Evolutionary conservation across 1,140 invertebrate genomes (phyloP).

Genomic region (Apis florea): DNA sequence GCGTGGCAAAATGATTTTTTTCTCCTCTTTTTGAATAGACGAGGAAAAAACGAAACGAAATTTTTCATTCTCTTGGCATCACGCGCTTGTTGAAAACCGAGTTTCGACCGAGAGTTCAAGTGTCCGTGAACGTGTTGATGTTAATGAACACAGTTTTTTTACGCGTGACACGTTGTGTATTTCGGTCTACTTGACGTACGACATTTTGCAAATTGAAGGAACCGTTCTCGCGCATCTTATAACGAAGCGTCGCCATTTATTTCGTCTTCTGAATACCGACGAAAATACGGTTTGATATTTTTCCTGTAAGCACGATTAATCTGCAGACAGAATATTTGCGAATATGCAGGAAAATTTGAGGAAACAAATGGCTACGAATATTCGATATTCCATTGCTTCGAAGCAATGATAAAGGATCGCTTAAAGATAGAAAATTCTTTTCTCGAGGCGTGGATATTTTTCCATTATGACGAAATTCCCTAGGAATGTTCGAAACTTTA

Average conservation of each 20-base stretch:
- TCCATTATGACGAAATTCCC: too few relatives aligned
- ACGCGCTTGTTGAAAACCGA: neutral
- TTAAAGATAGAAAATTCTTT: too few relatives aligned
- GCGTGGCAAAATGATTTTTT: neutral
- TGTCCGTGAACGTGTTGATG: neutral
- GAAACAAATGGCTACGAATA: too few relatives aligned
- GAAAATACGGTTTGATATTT: too few relatives aligned
- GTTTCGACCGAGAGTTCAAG: neutral
- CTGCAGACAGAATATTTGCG: too few relatives aligned
- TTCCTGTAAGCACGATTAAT: too few relatives aligned
- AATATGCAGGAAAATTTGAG: too few relatives aligned
- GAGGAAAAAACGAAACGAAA: neutral
- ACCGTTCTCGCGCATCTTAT: neutral
- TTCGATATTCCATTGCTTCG: too few relatives aligned
- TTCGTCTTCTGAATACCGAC: neutral
- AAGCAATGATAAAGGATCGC: too few relatives aligned
- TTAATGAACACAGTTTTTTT: neutral
- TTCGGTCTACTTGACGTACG: neutral
- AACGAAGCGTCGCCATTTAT: neutral
- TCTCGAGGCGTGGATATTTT: too few relatives aligned
- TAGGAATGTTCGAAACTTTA: too few relatives aligned
- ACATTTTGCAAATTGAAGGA: conserved; percentile 21
- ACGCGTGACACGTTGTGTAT: neutral
- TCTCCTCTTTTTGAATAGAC: neutral
- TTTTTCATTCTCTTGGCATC: neutral